Conservation (phyloP, 2,113 vertebrate genomes). For the Leptobrachium ailaonicum region DNA sequence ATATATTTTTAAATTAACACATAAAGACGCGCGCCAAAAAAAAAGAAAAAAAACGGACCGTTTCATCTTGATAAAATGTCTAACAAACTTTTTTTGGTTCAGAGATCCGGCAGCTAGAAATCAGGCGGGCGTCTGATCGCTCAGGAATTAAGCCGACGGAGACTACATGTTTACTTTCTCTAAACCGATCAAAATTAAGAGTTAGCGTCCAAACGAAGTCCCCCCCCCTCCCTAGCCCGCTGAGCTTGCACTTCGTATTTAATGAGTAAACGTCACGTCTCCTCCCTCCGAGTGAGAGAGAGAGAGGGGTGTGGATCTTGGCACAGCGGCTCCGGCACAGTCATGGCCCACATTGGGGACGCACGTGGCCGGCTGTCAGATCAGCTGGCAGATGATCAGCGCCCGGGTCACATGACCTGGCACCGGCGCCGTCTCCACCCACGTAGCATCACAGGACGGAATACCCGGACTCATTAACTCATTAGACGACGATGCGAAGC, state of each 20-base stretch:
- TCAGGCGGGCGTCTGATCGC: too few relatives aligned
- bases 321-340: constrained; percentile 30
- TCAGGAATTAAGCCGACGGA: too few relatives aligned
- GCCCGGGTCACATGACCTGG: constrained; percentile 43
- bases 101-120: too few relatives aligned
- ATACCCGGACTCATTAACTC: constrained; percentile 43
- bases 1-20: too few relatives aligned
- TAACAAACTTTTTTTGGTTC: too few relatives aligned
- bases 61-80: too few relatives aligned
- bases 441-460: constrained; percentile 28
- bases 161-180: too few relatives aligned
- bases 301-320: constrained; percentile 30
- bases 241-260: background rate
- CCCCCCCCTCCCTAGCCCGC: background rate
- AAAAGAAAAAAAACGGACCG: too few relatives aligned
- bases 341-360: constrained; percentile 29
- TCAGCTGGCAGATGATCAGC: constrained; percentile 46
- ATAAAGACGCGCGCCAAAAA: too few relatives aligned
- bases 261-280: background rate
- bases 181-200: background rate
- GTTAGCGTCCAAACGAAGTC: background rate
- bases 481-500: background rate
- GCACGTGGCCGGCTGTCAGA: constrained; percentile 47
- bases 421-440: constrained; percentile 27
- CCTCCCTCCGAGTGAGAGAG: background rate